Base-by-base conservation (phyloP, 30 jellyfish, hydroid and myxozoan species). In the Chrysaora quinquecirrha region DNA sequence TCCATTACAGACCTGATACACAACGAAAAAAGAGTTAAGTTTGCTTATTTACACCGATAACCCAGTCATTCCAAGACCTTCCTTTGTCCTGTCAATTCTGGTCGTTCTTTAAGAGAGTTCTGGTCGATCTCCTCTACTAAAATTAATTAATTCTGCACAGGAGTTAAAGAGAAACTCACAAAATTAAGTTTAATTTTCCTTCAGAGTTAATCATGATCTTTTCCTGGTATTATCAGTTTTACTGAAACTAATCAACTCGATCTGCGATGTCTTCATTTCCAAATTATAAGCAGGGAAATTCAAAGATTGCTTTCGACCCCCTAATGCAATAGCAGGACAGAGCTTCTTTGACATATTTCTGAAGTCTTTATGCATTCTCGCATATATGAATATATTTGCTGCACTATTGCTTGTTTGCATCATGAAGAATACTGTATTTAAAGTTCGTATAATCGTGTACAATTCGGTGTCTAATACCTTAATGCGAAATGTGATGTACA, bases 381-480 rank as follows among this genome's bases (percentile, higher is more conserved):
- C 70, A 34, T 80, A 80, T 19, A 80, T 67, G 69, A 80, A 50
- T 24, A 80, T 52, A 25, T 80, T 80, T 2, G 76, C 80, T 24
- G 84, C 85, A 34, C 84, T 65, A 47, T 80, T 80, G 34, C 75
- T 68, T 46, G 84, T 69, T 52, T 80, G 91, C 35, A 80, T 38
- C 3, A 80, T 63, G 48, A 19, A 23, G 23, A 80, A 48, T 4
- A 23, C 54, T 29, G 91, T 33, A 72, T 80, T 80, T 24, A 68
- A 24, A 6, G 32, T 80, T 22, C 79, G 84, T 23, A 67, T n/a
- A 19, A 68, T 49, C 30, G n/a, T 19, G 66, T 65, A 80, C 19
- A n/a, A 30, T 2, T 32, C 20, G 34, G 56, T 0, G 46, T 34
- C 11, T 14, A 14, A 29, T 35, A 18, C 16, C 67, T 38, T 25